Conservation (phyloP, 2,113 vertebrate genomes). For the Amazona guildingii region DNA sequence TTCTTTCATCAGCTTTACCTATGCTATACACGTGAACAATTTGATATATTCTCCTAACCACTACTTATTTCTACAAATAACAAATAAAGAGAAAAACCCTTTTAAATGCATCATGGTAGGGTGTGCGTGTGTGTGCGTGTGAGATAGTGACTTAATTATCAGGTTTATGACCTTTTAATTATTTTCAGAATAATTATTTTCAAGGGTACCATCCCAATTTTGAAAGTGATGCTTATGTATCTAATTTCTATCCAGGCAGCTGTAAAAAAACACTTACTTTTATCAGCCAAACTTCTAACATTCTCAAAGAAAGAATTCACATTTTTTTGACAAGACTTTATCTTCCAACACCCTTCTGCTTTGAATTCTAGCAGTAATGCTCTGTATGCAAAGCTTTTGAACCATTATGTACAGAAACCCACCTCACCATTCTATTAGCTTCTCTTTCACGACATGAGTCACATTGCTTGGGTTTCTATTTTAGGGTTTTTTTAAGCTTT, state of each 20-base stretch:
- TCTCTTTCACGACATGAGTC: not conserved
- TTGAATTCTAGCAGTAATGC: slow-evolving; percentile 5
- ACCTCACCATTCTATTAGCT: slow-evolving; percentile 10
- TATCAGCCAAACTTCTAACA: slow-evolving; percentile 36
- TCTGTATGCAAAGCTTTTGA: slow-evolving; percentile 32
- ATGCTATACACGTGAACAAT: not conserved
- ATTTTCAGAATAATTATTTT: slow-evolving; percentile 9
- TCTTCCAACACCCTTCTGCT: slow-evolving; percentile 6
- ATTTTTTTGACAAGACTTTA: slow-evolving; percentile 25
- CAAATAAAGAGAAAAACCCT: not conserved
- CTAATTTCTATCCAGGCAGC: not conserved
- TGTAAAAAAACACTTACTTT: slow-evolving; percentile 10
- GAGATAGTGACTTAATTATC: not conserved
- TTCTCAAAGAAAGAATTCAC: slow-evolving; percentile 28
- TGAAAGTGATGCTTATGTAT: not conserved
- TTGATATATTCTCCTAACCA: not conserved
- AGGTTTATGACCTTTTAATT: not conserved
- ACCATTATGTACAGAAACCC: not conserved
- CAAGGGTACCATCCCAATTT: not conserved
- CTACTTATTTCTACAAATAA: not conserved
- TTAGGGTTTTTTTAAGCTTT: not conserved
- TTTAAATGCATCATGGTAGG: not conserved
- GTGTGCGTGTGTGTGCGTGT: not conserved
- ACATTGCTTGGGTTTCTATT: not conserved
- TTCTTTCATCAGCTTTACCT: not conserved